phyloP scores from a whole-genome alignment of 2,888 invertebrate genomes.

The Crioceris asparagi region DNA sequence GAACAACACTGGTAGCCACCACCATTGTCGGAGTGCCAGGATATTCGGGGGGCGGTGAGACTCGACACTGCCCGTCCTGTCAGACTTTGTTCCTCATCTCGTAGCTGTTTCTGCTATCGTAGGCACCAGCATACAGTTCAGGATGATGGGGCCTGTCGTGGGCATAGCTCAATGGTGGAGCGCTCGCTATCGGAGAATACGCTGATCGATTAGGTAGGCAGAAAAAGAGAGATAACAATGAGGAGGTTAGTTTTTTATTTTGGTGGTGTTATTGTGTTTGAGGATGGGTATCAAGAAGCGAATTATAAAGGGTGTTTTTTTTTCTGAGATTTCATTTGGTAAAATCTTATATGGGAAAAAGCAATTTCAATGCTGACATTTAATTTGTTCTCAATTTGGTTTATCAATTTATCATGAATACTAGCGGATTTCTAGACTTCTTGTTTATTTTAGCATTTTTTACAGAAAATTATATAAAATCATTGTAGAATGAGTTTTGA shows the following conservation, averaged over 20 bases:
- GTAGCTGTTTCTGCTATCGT: slow-evolving; percentile 72
- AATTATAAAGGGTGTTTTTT: no score
- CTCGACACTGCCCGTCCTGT: slow-evolving; percentile 31
- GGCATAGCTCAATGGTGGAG: slow-evolving; percentile 32
- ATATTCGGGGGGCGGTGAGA: slow-evolving; percentile 32
- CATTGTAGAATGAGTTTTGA: no score
- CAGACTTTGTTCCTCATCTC: slow-evolving; percentile 67
- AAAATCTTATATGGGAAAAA: no score
- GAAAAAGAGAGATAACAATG: slow-evolving; percentile 11
- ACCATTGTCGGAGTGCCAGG: slow-evolving; percentile 30
- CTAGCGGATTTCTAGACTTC: no score
- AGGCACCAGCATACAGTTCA: slow-evolving; percentile 64
- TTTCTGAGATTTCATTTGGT: no score
- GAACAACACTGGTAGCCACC: no score
- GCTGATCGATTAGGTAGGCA: slow-evolving; percentile 22
- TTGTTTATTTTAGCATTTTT: no score
- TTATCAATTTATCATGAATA: no score
- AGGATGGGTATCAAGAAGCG: slow-evolving; percentile 8
- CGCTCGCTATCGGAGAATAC: slow-evolving; percentile 39
- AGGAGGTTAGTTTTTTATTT: slow-evolving; percentile 15
- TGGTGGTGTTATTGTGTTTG: slow-evolving; percentile 17
- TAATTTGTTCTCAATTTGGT: no score
- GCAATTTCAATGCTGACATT: no score
- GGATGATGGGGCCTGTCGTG: slow-evolving; percentile 46
- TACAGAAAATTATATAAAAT: no score